Evolutionary conservation across 2,113 vertebrate genomes (phyloP).

Genomic region (Camelus bactrianus): DNA sequence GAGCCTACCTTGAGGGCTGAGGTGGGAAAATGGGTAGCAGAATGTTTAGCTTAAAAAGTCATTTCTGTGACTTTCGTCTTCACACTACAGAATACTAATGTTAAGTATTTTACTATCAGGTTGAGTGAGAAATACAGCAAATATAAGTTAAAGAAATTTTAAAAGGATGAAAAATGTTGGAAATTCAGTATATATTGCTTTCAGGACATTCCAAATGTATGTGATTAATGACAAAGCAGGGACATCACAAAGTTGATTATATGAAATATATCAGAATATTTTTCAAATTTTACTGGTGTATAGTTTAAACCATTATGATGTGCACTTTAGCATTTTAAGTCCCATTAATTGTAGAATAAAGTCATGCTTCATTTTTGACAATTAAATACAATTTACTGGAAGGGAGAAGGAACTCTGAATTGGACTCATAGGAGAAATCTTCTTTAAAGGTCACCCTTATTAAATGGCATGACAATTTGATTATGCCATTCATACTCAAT

Average conservation of each 20-base stretch:
- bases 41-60: background rate
- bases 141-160: slow-evolving; percentile 21
- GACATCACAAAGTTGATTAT: background rate
- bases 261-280: slow-evolving; percentile 47
- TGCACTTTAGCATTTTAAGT: slow-evolving; percentile 75
- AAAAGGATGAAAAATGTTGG: background rate
- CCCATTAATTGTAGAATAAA: slow-evolving; percentile 77
- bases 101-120: background rate
- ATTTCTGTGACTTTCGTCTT: background rate
- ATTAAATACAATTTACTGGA: slow-evolving; percentile 77
- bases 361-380: slow-evolving; percentile 74
- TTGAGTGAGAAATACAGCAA: background rate
- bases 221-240: slow-evolving; percentile 30
- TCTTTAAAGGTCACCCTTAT: slow-evolving; percentile 82
- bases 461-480: slow-evolving; percentile 79
- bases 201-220: background rate
- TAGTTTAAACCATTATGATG: slow-evolving; percentile 66
- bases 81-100: background rate
- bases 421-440: slow-evolving; percentile 69
- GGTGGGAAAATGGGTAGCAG: background rate
- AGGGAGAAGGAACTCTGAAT: slow-evolving; percentile 65
- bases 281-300: background rate
- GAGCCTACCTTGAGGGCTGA: background rate
- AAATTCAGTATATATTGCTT: background rate
- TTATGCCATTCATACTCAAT: slow-evolving; percentile 60